Percentiles rank a stretch among this genome's conserved stretches.
Conservation (phyloP, 1,140 invertebrate genomes). For the Tribolium madens region DNA sequence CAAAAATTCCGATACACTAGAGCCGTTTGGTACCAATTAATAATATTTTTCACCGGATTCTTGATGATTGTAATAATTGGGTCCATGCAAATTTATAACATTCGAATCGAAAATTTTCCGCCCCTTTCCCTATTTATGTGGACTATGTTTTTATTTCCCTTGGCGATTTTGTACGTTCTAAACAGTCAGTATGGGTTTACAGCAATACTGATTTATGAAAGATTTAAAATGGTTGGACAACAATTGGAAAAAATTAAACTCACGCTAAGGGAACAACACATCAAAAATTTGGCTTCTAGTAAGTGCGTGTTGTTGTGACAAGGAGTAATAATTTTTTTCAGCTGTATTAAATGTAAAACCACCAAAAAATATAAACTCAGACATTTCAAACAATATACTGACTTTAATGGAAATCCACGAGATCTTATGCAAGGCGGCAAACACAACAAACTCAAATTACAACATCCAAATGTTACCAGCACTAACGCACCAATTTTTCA, state of each 20-base stretch:
- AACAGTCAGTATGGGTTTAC: constrained; percentile 24
- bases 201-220: constrained; percentile 9
- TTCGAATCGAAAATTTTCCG: constrained; percentile 30
- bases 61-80: not conserved
- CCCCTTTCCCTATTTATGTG: constrained; percentile 16
- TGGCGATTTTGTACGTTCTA: constrained; percentile 5
- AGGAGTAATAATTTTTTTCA: not conserved
- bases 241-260: constrained; percentile 21
- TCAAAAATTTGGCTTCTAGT: not conserved
- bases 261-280: not conserved
- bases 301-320: not conserved
- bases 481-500: constrained; percentile 18
- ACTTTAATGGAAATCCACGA: constrained; percentile 29
- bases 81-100: constrained; percentile 11
- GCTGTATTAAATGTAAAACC: not conserved
- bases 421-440: constrained; percentile 23
- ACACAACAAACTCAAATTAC: constrained; percentile 23
- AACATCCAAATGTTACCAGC: constrained; percentile 6
- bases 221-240: constrained; percentile 39
- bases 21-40: constrained; percentile 20
- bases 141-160: constrained; percentile 16
- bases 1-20: constrained; percentile 13
- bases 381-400: constrained; percentile 11
- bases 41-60: constrained; percentile 31
- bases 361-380: not conserved